These are phyloP conservation scores for Hydroisotoma schaefferi DNA, from an alignment of 2,888 invertebrate species.

Conservation along the genomic window DNA sequence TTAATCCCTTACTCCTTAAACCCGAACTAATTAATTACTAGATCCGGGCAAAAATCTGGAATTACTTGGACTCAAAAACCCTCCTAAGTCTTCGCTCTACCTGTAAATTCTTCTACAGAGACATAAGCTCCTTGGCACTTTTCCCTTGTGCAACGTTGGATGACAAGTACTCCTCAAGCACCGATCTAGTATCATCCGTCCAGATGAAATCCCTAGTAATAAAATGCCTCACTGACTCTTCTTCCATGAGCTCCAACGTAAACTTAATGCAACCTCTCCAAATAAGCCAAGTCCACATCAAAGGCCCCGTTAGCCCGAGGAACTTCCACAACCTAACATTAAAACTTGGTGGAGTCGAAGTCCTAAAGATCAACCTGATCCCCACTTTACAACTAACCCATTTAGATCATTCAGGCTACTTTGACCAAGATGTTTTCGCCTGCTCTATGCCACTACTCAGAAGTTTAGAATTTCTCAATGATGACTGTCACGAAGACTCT, in stretches of 20 bases:
- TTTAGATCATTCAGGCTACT: too few relatives aligned
- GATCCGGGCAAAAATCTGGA: slow-evolving; percentile 17
- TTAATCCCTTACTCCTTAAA: too few relatives aligned
- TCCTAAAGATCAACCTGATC: slow-evolving; percentile 4
- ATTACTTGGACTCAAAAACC: slow-evolving; percentile 1
- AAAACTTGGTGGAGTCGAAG: neutral
- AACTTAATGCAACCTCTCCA: neutral
- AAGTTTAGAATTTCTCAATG: slow-evolving; percentile 9
- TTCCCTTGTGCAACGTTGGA: slow-evolving; percentile 1
- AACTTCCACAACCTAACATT: slow-evolving; percentile 1
- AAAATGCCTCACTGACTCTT: too few relatives aligned
- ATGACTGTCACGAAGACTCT: too few relatives aligned
- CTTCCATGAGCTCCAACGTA: neutral
- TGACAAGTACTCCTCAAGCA: slow-evolving; percentile 1
- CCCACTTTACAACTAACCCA: neutral
- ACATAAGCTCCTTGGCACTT: neutral
- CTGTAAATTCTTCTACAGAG: slow-evolving; percentile 10
- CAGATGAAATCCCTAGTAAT: neutral
- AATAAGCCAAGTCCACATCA: neutral
- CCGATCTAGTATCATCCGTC: neutral
- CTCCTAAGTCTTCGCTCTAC: slow-evolving; percentile 8
- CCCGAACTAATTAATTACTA: slow-evolving; percentile 2
- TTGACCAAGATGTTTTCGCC: neutral
- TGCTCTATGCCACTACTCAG: slow-evolving; percentile 1
- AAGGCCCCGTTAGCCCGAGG: slow-evolving; percentile 2